Evolutionary conservation across 2,888 invertebrate species (phyloP), one percentile per base, ranked within the genome.

Genomic region (Dynastes grantii): DNA sequence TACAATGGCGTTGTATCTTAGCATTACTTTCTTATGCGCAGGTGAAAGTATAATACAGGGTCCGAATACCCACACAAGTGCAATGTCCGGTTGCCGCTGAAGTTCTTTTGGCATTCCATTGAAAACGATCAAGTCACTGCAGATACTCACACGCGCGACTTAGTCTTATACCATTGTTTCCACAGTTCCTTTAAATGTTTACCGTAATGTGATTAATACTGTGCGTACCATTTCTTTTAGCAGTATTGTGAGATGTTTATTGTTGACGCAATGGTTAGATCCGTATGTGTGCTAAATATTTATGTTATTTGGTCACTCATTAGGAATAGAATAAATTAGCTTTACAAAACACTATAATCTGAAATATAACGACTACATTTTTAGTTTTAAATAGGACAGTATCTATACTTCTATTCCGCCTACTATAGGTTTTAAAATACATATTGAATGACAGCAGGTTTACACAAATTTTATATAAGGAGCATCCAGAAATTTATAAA

Each of bases 81-180:
- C 83, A 83, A 82, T 73, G 82, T 79, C 83, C 83, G 80, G 81
- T 80, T 81, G 79, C 78, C 80, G 78, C 80, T 78, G 77, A 76
- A 79, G 78, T 79, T 80, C 79, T 79, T 81, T 82, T 81, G 79
- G 82, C 82, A 82, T 82, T 82, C 82, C 81, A 82, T 77, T 81
- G 82, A 82, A 82, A 82, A 70, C 82, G 82, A 82, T 78, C 79
- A 76, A 78, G 78, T 68, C 63, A 73, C 63, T 49, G 49, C 22
- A 67, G 27, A 63, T 8, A 29, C 45, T 45, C 22, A 55, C 27
- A 45, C 55, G 13, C 63, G 16, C 49, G 27, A 58, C 45, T 70
- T 37, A 61, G 45, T 77, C 70, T 27, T 45, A 61, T 64, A 27
- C 70, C 49, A 70, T 77, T 77, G 70, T 70, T 37, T 68, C 40